Conservation (phyloP, 2,797 vertebrate genomes). For the Malacoraja senta region DNA sequence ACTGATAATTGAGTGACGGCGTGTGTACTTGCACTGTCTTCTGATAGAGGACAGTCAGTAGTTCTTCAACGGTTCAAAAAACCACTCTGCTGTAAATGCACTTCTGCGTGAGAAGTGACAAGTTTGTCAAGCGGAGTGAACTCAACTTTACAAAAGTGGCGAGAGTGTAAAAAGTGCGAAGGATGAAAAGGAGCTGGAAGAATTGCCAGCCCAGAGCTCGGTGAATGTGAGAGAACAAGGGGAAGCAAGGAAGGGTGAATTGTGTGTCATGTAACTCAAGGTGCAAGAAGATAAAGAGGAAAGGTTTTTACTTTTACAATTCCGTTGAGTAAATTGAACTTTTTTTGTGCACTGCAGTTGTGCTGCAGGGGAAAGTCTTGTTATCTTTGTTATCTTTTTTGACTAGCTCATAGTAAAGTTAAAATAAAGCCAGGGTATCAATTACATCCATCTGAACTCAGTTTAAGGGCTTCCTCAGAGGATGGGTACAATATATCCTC, state of each 20-base stretch:
- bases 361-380: background rate
- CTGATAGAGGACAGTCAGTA: background rate
- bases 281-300: background rate
- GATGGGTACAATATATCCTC: background rate
- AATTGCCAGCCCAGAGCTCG: background rate
- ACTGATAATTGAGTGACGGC: background rate
- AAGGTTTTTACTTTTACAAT: background rate
- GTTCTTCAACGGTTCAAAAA: background rate
- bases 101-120: background rate
- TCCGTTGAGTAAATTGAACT: background rate
- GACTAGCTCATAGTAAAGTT: too few relatives aligned
- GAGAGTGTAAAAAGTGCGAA: background rate
- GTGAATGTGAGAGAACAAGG: background rate
- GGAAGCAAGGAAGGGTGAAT: background rate
- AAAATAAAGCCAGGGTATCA: too few relatives aligned
- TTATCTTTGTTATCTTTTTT: background rate
- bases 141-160: background rate
- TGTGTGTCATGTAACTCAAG: background rate
- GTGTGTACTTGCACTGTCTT: background rate
- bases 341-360: background rate
- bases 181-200: background rate
- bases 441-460: too few relatives aligned
- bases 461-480: too few relatives aligned
- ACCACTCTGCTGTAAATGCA: background rate
- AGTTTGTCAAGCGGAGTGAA: background rate